Conservation (phyloP, 2,888 invertebrate species). For the Anticlea derivata region DNA sequence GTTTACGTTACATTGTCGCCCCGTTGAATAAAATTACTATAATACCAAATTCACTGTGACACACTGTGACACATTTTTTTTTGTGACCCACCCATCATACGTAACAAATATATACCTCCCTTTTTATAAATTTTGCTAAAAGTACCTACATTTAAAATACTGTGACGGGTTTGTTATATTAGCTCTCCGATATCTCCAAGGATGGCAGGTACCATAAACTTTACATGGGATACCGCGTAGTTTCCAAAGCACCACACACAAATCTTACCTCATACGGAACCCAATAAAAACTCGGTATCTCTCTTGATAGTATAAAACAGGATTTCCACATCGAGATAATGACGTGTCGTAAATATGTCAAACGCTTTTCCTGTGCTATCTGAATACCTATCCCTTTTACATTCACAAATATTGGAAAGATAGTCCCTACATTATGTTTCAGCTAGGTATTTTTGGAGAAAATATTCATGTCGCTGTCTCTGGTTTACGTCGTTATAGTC, state of each 20-base stretch:
- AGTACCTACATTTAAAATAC: too few species aligned
- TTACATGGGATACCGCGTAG: slow-evolving; percentile 5
- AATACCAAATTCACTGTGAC: too few species aligned
- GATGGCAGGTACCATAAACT: slow-evolving; percentile 12
- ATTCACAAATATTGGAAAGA: slow-evolving; percentile 13
- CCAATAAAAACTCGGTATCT: slow-evolving; percentile 7
- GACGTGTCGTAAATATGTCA: slow-evolving; percentile 44
- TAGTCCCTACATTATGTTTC: background rate
- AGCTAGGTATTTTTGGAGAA: too few species aligned
- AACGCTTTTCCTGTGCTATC: slow-evolving; percentile 38
- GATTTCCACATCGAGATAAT: slow-evolving; percentile 43
- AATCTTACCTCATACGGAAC: slow-evolving; percentile 15
- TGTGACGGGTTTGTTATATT: background rate
- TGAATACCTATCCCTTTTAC: too few species aligned
- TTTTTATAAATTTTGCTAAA: too few species aligned
- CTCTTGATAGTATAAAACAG: slow-evolving; percentile 36
- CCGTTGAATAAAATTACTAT: too few species aligned
- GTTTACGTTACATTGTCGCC: too few species aligned
- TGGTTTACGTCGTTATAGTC: too few species aligned
- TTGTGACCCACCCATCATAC: too few species aligned
- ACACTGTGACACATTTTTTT: too few species aligned
- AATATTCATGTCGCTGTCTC: too few species aligned
- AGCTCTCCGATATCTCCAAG: background rate
- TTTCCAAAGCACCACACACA: slow-evolving; percentile 9
- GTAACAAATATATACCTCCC: too few species aligned